Evolutionary conservation across 2,113 vertebrate species (phyloP).

Genomic region (Fukomys damarensis): DNA sequence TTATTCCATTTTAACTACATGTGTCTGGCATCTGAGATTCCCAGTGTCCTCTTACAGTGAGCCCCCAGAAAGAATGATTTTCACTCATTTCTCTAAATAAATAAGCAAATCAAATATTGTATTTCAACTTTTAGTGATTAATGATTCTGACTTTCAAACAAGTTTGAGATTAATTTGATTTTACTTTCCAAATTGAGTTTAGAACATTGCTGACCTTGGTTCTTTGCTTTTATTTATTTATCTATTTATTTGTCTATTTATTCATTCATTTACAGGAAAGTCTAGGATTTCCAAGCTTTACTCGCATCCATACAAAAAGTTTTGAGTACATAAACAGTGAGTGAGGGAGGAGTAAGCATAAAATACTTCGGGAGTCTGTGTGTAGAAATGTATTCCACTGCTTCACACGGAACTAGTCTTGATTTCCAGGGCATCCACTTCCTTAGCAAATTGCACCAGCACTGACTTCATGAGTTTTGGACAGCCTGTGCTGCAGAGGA

Average conservation of each 20-base stretch:
- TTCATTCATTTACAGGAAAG: not conserved
- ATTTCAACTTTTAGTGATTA: not conserved
- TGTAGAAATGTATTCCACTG: not conserved
- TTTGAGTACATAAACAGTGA: not conserved
- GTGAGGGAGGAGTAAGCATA: not conserved
- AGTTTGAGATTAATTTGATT: not conserved
- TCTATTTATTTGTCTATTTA: not conserved
- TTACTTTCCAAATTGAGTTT: not conserved
- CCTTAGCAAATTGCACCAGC: not conserved
- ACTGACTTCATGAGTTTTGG: no score
- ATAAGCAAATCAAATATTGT: not conserved
- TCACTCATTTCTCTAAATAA: not conserved
- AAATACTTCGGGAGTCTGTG: not conserved
- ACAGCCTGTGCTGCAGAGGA: not conserved
- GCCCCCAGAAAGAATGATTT: not conserved
- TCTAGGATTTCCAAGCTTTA: not conserved
- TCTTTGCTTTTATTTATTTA: not conserved
- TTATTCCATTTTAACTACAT: not conserved
- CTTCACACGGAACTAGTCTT: not conserved
- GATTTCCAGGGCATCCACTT: not conserved
- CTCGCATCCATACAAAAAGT: not conserved
- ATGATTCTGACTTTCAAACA: not conserved
- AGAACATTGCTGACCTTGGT: not conserved
- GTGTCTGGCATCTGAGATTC: not conserved
- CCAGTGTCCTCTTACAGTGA: not conserved